Evolutionary conservation across 2,888 invertebrate species (phyloP), one percentile per base, ranked within the genome.

Genomic region (Dryobota labecula): DNA sequence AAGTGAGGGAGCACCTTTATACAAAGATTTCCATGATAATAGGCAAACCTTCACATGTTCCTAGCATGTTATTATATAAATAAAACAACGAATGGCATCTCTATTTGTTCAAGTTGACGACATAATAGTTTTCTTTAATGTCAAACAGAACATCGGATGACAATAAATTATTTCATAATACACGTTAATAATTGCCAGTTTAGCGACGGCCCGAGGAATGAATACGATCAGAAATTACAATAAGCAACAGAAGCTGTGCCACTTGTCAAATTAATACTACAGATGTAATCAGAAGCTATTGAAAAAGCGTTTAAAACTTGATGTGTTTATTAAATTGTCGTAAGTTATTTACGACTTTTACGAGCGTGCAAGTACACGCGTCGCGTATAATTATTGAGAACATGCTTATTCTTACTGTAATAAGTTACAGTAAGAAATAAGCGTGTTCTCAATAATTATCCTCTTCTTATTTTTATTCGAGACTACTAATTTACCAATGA

Each of bases 301-400:
- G 94, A 93, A 92, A 91, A 93, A 92, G 90, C 92, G 89, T 94
- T 94, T 94, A 93, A 88, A 89, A 85, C 89, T 88, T 94, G 94
- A 94, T 94, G 94, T 94, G 93, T 95, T 93, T 95, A 95, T 95
- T 95, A 95, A 94, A 94, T 92, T 94, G 94, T 94, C 93, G 87
- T 90, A 90, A 88, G 90, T 92, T 90, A 95, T 94, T 94, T 94
- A 93, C 90, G 90, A 90, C 86, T 85, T 88, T 78, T 75, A 87
- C 88, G 86, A 71, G 68, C 72, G 65, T 54, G 33, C 56, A 63
- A 84, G 82, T 79, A 84, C 83, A 83, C 79, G 76, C 82, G 83
- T 84, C 80, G 84, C 24, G 58, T 86, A 76, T 88, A 88, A 88
- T 88, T 87, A 85, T 85, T 76, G 86, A 80, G 73, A 74, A 79